phyloP scores from a whole-genome alignment of 1,140 invertebrate species.

The Hesperophylax magnus region DNA sequence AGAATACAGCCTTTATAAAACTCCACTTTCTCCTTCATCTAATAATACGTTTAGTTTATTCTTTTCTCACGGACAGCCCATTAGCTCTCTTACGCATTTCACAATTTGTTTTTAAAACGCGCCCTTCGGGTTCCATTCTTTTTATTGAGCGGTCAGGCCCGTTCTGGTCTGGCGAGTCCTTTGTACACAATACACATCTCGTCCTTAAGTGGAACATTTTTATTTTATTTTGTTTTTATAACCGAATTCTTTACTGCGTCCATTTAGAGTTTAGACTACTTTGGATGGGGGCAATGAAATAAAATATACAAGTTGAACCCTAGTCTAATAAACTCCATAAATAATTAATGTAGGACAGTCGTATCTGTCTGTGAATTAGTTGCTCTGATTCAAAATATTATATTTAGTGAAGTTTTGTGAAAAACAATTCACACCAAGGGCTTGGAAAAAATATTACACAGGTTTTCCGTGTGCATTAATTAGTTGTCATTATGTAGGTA shows the following conservation, averaged over 20 bases:
- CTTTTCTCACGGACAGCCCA: background rate
- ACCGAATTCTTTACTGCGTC: constrained; percentile 37
- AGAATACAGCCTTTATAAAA: too few relatives aligned
- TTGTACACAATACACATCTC: constrained; percentile 33
- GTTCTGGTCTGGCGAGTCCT: background rate
- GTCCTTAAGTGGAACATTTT: constrained; percentile 7
- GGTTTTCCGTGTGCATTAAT: too few relatives aligned
- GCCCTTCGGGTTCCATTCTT: constrained; percentile 35
- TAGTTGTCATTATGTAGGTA: too few relatives aligned
- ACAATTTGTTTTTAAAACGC: constrained; percentile 54
- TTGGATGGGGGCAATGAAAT: background rate
- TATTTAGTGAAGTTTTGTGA: too few relatives aligned
- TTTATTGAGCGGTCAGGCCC: constrained; percentile 26
- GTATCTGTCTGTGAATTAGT: too few relatives aligned
- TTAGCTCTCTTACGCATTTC: constrained; percentile 40
- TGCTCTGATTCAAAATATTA: too few relatives aligned
- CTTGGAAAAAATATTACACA: too few relatives aligned
- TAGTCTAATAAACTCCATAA: too few relatives aligned
- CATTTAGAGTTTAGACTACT: constrained; percentile 33
- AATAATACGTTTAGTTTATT: background rate
- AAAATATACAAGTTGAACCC: background rate
- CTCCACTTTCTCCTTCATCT: too few relatives aligned
- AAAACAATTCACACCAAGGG: too few relatives aligned
- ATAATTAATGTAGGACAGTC: too few relatives aligned
- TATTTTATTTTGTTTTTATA: constrained; percentile 36